phyloP scores from a whole-genome alignment of 1,140 invertebrate genomes.

The Adoxophyes honmai region DNA sequence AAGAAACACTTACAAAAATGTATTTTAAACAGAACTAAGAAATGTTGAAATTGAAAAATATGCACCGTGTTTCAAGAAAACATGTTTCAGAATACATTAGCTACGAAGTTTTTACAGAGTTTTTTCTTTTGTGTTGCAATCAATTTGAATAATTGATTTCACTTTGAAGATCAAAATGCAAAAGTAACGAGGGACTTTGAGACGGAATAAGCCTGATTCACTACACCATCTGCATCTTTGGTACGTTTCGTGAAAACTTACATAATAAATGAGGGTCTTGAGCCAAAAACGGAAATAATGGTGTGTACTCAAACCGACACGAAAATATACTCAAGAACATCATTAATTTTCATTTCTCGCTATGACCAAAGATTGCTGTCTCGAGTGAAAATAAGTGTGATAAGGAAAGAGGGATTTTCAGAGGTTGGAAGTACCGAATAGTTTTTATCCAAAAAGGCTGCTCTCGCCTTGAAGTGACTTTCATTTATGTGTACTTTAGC shows the following conservation, averaged over 20 bases:
- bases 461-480: constrained; percentile 6
- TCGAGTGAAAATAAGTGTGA: constrained; percentile 52
- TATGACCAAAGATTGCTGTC: constrained; percentile 63
- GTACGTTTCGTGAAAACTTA: constrained; percentile 47
- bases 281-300: constrained; percentile 70
- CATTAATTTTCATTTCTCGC: constrained; percentile 74
- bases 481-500: constrained; percentile 10
- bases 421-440: constrained; percentile 38
- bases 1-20: not conserved
- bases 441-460: constrained; percentile 21
- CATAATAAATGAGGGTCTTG: constrained; percentile 71
- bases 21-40: no score
- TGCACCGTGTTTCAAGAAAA: not conserved
- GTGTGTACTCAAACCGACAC: constrained; percentile 72
- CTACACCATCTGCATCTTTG: constrained; percentile 50
- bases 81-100: not conserved
- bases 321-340: constrained; percentile 71
- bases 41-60: no score
- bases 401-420: constrained; percentile 41
- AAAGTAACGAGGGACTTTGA: constrained; percentile 10
- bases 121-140: not conserved
- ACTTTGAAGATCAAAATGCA: constrained; percentile 9
- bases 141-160: constrained; percentile 10
- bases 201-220: constrained; percentile 34
- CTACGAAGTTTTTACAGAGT: not conserved